Conservation (phyloP, 2,797 vertebrate species). For the Octomys mimax region DNA sequence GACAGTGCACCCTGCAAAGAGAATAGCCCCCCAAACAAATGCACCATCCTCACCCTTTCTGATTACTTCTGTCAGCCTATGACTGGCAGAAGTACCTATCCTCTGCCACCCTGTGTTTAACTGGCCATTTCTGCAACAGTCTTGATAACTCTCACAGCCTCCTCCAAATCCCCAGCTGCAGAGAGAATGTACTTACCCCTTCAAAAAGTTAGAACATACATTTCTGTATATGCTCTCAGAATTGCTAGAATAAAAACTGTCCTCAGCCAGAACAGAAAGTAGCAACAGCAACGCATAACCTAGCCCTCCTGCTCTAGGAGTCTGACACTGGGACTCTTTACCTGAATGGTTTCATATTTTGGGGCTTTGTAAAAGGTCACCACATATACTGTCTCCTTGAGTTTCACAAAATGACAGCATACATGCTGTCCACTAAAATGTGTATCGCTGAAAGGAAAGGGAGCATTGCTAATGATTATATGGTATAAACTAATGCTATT, state of each 20-base stretch:
- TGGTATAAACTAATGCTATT: not conserved
- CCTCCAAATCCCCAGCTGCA: constrained; percentile 25
- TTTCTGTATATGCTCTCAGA: not conserved
- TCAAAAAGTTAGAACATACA: not conserved
- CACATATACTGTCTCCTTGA: not conserved
- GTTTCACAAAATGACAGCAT: not conserved
- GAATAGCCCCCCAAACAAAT: not conserved
- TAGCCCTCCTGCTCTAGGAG: not conserved
- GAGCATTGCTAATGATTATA: not conserved
- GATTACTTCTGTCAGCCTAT: not conserved
- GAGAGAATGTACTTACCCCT: not conserved
- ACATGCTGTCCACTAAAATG: not conserved
- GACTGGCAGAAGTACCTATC: not conserved
- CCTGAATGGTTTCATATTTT: not conserved
- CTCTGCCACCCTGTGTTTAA: not conserved
- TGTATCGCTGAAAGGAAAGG: not conserved
- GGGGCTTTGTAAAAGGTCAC: not conserved
- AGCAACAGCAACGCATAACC: not conserved
- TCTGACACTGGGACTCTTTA: not conserved
- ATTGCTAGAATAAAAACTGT: constrained; percentile 35
- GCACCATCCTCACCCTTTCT: not conserved
- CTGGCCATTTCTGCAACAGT: not conserved
- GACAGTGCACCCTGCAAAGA: not conserved
- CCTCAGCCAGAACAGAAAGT: constrained; percentile 40
- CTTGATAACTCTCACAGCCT: not conserved